Conservation (phyloP, 1,140 invertebrate species). For the Thaumatotibia leucotreta region DNA sequence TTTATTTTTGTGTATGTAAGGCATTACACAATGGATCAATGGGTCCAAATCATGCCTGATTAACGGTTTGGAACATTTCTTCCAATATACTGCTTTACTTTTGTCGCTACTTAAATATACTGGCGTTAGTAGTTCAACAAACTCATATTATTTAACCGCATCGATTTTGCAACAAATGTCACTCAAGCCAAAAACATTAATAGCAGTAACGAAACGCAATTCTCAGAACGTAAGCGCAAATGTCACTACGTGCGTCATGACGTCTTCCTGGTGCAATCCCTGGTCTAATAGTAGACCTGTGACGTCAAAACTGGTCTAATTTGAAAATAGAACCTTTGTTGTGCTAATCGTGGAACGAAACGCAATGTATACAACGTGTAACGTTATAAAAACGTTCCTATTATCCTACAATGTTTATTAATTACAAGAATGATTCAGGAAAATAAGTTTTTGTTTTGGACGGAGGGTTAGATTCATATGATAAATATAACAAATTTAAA, state of each 20-base stretch:
- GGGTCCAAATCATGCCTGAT: no score
- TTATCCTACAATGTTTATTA: background rate
- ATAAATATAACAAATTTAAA: no score
- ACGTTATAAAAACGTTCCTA: background rate
- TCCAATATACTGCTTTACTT: no score
- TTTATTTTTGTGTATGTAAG: no score
- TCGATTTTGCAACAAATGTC: background rate
- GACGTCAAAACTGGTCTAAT: constrained; percentile 24
- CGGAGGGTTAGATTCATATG: no score
- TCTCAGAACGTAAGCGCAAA: constrained; percentile 15
- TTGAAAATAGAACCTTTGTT: constrained; percentile 6
- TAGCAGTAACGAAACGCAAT: constrained; percentile 5
- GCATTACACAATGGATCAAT: no score
- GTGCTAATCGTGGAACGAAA: constrained; percentile 1
- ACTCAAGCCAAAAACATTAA: background rate
- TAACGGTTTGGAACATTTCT: no score
- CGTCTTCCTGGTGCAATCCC: constrained; percentile 26
- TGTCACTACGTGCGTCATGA: constrained; percentile 24
- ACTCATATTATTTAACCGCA: background rate
- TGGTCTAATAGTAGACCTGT: constrained; percentile 19
- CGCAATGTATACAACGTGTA: background rate
- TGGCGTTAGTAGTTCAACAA: background rate
- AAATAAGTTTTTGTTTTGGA: no score
- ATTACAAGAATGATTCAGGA: no score
- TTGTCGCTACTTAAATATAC: no score